A percentile compares a stretch with the other conserved stretches of the same genome.
Evolutionary conservation across 2,888 invertebrate species (phyloP).

Genomic region (Amblyjoppa fuscipennis): DNA sequence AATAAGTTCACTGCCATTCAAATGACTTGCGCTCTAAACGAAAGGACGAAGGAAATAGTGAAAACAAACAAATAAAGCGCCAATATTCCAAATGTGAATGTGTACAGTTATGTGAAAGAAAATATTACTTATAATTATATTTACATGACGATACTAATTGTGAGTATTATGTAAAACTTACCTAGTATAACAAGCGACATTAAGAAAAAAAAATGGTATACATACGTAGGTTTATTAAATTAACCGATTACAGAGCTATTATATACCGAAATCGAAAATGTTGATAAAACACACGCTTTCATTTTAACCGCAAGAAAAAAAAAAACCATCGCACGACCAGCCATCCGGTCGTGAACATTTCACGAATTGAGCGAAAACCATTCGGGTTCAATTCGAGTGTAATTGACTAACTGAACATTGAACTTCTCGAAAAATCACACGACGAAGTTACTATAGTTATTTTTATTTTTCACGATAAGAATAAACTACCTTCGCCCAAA

Average conservation of each 20-base stretch:
- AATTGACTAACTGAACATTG: slow-evolving; percentile 53
- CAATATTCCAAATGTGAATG: slow-evolving; percentile 76
- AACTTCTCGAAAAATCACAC: slow-evolving; percentile 26
- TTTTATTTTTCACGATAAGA: slow-evolving; percentile 47
- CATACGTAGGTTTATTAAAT: slow-evolving; percentile 78
- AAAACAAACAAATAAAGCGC: slow-evolving; percentile 54
- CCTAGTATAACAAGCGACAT: slow-evolving; percentile 77
- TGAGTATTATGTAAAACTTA: slow-evolving; percentile 79
- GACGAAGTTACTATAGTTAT: neutral
- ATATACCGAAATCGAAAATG: slow-evolving; percentile 76
- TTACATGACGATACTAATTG: slow-evolving; percentile 78
- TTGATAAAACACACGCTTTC: slow-evolving; percentile 72
- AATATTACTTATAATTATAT: slow-evolving; percentile 76
- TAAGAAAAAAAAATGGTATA: slow-evolving; percentile 78
- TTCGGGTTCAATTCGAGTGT: slow-evolving; percentile 40
- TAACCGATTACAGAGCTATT: slow-evolving; percentile 79
- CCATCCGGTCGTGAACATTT: slow-evolving; percentile 37
- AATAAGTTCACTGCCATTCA: slow-evolving; percentile 82
- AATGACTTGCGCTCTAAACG: slow-evolving; percentile 79
- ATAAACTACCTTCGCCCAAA: slow-evolving; percentile 31
- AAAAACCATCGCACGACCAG: neutral
- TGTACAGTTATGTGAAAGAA: slow-evolving; percentile 79
- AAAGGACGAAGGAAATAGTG: slow-evolving; percentile 68
- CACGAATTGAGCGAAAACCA: slow-evolving; percentile 37
- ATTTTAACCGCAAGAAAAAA: slow-evolving; percentile 59